Conservation (phyloP, 2,113 vertebrate genomes). For the Austrofundulus limnaeus region DNA sequence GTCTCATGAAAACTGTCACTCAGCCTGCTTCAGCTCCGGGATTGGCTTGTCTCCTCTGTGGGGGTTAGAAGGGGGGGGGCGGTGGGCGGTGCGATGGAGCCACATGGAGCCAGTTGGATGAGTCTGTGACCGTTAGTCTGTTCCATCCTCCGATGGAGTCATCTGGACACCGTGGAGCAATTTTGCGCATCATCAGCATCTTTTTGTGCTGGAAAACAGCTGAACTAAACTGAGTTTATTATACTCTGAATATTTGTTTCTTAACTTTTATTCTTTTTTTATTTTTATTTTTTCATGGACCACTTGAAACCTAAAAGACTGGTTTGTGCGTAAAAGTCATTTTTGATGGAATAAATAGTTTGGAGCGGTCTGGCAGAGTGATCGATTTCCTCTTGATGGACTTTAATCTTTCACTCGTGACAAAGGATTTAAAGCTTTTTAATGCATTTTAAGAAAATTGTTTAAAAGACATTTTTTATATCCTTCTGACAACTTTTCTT, state of each 20-base stretch:
- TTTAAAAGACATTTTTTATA: not conserved
- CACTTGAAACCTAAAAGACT: not conserved
- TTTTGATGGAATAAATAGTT: slow-evolving; percentile 1
- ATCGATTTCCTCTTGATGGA: not conserved
- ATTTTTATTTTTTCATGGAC: too few species aligned
- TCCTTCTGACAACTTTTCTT: not conserved
- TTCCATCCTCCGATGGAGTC: slow-evolving; percentile 44
- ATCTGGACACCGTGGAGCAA: slow-evolving; percentile 20
- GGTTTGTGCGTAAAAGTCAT: slow-evolving; percentile 19
- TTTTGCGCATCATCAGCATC: slow-evolving; percentile 23
- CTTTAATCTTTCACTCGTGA: not conserved
- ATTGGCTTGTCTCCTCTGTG: slow-evolving; percentile 47
- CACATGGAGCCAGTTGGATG: slow-evolving; percentile 67
- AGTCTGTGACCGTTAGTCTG: slow-evolving; percentile 44
- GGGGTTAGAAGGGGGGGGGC: not conserved
- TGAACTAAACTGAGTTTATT: not conserved
- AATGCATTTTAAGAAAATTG: not conserved
- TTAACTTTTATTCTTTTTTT: not conserved
- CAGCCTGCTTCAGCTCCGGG: slow-evolving; percentile 1
- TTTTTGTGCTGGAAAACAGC: not conserved
- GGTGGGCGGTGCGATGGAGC: slow-evolving; percentile 53
- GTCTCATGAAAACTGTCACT: slow-evolving; percentile 17
- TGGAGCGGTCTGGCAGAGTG: not conserved
- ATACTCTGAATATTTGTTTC: not conserved
- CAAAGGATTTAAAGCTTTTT: not conserved